Evolutionary conservation across 2,888 invertebrate species (phyloP).

Genomic region (Octonoba sinensis): DNA sequence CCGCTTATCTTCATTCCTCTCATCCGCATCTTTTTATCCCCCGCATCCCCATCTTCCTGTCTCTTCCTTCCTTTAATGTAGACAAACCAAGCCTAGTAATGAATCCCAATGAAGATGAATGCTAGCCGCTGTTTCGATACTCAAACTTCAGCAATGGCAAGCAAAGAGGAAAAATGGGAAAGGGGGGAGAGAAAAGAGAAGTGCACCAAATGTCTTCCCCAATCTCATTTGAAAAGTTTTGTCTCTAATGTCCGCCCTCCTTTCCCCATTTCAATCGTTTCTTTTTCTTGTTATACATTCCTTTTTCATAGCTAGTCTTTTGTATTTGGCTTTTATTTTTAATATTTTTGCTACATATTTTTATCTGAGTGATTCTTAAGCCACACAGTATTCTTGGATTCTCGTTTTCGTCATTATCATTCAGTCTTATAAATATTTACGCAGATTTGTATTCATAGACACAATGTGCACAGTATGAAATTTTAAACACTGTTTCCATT

Average conservation of each 20-base stretch:
- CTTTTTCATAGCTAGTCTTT: constrained; percentile 16
- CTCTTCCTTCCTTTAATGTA: constrained; percentile 48
- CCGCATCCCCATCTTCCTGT: constrained; percentile 37
- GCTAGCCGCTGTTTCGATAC: constrained; percentile 54
- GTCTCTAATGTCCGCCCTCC: constrained; percentile 43
- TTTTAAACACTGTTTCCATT: not conserved
- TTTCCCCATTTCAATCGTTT: constrained; percentile 19
- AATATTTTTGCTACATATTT: constrained; percentile 37
- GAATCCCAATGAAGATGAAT: constrained; percentile 63
- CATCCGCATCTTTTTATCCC: constrained; percentile 39
- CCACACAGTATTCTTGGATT: constrained; percentile 14
- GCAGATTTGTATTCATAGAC: not conserved
- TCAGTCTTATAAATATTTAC: constrained; percentile 6
- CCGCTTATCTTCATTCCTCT: constrained; percentile 35
- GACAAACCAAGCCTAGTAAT: constrained; percentile 56
- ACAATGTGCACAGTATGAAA: no score
- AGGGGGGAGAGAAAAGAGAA: not conserved
- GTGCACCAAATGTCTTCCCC: constrained; percentile 49
- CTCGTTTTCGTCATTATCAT: constrained; percentile 20
- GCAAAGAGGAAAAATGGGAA: constrained; percentile 4
- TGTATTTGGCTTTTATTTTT: constrained; percentile 23
- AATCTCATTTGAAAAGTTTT: constrained; percentile 63
- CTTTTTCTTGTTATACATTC: constrained; percentile 36
- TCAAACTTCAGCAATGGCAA: constrained; percentile 41
- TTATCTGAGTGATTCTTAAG: constrained; percentile 8